phyloP scores from a whole-genome alignment of 2,797 vertebrate species.

The Sylvilagus floridanus region DNA sequence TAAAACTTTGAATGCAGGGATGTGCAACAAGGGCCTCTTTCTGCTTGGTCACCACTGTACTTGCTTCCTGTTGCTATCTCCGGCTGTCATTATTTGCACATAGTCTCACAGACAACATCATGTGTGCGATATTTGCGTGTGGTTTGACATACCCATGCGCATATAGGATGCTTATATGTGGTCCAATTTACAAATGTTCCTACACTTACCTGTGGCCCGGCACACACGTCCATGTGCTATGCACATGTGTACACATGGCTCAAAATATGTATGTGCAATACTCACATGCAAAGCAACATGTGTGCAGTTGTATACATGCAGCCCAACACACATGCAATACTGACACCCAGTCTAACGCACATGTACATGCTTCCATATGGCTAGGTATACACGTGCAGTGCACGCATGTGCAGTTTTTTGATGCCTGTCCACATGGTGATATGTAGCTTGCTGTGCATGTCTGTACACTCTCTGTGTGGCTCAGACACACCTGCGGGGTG shows the following conservation, averaged over 20 bases:
- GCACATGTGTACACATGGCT: not conserved
- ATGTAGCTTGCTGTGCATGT: not conserved
- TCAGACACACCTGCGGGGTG: not conserved
- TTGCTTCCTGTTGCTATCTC: not conserved
- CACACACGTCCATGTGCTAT: too few relatives aligned
- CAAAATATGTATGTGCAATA: not conserved
- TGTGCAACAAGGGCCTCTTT: not conserved
- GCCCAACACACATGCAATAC: not conserved
- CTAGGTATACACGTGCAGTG: too few relatives aligned
- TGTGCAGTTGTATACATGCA: not conserved
- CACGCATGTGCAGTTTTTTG: too few relatives aligned
- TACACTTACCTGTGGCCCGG: too few relatives aligned
- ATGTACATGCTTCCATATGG: not conserved
- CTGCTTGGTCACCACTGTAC: not conserved
- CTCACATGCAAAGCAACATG: not conserved
- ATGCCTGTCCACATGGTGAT: not conserved
- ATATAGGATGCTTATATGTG: rapidly evolving
- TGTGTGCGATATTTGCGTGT: rapidly evolving
- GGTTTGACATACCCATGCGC: not conserved
- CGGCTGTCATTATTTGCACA: not conserved
- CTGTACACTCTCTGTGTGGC: too few relatives aligned
- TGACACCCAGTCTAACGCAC: not conserved
- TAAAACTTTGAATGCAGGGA: not conserved
- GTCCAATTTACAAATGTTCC: not conserved
- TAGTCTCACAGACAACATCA: not conserved